A percentile compares a stretch with the other conserved stretches of the same genome.
Conservation (phyloP, 2,797 vertebrate species). For the Mormyrops attenuatus region DNA sequence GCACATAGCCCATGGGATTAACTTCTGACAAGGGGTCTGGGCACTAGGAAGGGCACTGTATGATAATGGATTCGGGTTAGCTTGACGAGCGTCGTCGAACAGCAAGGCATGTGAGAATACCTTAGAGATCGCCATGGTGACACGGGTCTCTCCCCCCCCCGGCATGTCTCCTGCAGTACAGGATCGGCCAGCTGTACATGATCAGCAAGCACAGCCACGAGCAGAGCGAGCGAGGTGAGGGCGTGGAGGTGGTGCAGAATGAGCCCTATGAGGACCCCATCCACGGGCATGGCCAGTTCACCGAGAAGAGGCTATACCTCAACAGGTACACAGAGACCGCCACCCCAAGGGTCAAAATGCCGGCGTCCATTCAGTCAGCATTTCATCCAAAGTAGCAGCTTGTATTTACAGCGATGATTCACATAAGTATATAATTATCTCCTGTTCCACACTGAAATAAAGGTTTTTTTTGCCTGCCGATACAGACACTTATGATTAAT, state of each 20-base stretch:
- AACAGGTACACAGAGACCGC: constrained; percentile 72
- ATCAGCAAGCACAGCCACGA: constrained; percentile 98
- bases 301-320: constrained; percentile 94
- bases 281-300: constrained; percentile 88
- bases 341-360: not conserved
- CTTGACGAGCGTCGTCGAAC: not conserved
- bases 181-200: constrained; percentile 96
- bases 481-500: not conserved
- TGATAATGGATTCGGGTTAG: not conserved
- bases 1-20: not conserved
- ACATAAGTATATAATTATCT: constrained; percentile 10
- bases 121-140: not conserved
- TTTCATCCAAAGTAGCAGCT: not conserved
- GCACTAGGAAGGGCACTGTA: not conserved
- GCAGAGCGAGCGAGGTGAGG: constrained; percentile 92
- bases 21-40: not conserved
- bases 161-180: constrained; percentile 66
- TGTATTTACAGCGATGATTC: constrained; percentile 2
- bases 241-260: constrained; percentile 95
- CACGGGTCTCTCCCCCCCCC: not conserved
- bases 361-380: not conserved
- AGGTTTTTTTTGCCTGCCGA: not conserved
- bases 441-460: constrained; percentile 6
- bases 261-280: constrained; percentile 86
- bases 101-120: not conserved